Conservation (phyloP, 2,888 invertebrate genomes). For the Heliconius sara region DNA sequence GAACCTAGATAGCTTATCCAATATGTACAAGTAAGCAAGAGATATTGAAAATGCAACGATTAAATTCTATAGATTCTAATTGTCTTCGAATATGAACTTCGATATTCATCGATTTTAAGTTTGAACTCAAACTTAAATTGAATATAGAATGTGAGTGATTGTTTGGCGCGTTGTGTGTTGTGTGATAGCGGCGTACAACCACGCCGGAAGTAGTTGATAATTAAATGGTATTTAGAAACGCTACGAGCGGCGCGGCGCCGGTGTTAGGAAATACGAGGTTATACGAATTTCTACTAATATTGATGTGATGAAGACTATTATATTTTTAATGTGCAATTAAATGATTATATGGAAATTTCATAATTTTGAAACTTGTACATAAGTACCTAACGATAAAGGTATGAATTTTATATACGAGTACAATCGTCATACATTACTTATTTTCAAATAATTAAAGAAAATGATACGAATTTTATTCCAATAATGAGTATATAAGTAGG, state of each 20-base stretch:
- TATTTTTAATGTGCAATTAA: too few species aligned
- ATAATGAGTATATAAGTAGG: too few species aligned
- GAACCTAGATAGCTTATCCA: not conserved
- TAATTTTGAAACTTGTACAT: too few species aligned
- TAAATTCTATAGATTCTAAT: not conserved
- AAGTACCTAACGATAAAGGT: too few species aligned
- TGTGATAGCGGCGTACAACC: constrained; percentile 44
- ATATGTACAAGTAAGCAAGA: not conserved
- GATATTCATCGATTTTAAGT: too few species aligned
- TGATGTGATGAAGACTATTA: too few species aligned
- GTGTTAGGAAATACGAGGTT: not conserved
- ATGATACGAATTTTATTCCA: too few species aligned
- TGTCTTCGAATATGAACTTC: not conserved
- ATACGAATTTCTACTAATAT: not conserved
- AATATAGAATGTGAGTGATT: constrained; percentile 21
- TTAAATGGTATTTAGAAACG: constrained; percentile 59
- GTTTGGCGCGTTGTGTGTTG: constrained; percentile 18
- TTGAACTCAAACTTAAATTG: not conserved
- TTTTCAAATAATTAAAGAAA: too few species aligned
- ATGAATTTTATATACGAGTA: too few species aligned
- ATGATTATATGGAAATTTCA: too few species aligned
- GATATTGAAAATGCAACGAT: not conserved
- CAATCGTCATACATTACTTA: too few species aligned
- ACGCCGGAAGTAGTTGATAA: constrained; percentile 53
- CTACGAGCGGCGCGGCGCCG: constrained; percentile 21